Evolutionary conservation across 2,797 vertebrate species (phyloP).

Genomic region (Xenentodon cancila): DNA sequence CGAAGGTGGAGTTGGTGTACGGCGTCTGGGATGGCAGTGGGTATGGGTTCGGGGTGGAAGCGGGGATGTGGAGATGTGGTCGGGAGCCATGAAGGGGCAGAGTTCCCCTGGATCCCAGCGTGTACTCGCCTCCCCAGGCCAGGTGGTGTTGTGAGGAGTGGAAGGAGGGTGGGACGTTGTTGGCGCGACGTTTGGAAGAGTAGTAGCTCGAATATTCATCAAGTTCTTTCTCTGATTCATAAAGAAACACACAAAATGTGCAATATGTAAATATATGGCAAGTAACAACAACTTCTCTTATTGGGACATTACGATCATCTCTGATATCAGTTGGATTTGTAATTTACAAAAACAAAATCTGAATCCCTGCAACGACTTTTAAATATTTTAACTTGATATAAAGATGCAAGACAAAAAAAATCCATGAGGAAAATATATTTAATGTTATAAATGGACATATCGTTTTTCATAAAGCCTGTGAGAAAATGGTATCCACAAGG

Average conservation of each 20-base stretch:
- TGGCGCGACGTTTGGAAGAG: constrained; percentile 70
- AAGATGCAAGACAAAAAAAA: too few species aligned
- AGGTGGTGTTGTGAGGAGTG: constrained; percentile 83
- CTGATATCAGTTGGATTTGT: background rate
- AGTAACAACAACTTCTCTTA: background rate
- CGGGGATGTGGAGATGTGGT: constrained; percentile 72
- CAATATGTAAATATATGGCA: background rate
- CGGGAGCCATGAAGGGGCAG: constrained; percentile 85
- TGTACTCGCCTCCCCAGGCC: constrained; percentile 80
- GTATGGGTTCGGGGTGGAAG: constrained; percentile 84
- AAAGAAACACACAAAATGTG: background rate
- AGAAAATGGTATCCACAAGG: too few species aligned
- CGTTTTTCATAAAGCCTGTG: too few species aligned
- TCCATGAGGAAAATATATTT: too few species aligned
- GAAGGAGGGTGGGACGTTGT: constrained; percentile 75
- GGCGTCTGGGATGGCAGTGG: constrained; percentile 74
- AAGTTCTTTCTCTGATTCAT: constrained; percentile 86
- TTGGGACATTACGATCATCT: background rate
- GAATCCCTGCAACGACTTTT: too few species aligned
- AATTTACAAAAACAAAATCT: too few species aligned
- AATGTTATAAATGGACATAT: too few species aligned
- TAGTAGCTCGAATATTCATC: constrained; percentile 85
- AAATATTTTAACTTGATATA: too few species aligned
- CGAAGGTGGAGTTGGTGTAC: constrained; percentile 73
- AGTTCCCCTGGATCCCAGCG: constrained; percentile 81